phyloP scores from a whole-genome alignment of 1,140 invertebrate species.

The Oncopodura yosiiana region DNA sequence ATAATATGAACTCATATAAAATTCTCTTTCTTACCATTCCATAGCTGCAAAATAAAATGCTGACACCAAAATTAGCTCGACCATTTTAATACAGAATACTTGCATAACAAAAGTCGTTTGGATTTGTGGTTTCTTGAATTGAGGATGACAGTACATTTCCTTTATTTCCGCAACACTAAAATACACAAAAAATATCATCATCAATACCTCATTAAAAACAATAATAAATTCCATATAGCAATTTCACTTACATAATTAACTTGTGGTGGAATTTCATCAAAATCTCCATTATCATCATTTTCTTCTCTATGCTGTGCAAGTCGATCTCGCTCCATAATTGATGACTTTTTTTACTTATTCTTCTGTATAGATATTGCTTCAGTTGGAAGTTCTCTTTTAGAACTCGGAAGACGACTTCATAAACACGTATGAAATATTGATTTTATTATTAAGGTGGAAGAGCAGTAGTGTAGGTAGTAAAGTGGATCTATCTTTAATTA shows the following conservation, averaged over 20 bases:
- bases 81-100: slow-evolving; percentile 15
- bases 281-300: slow-evolving; percentile 8
- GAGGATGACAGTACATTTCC: slow-evolving; percentile 1
- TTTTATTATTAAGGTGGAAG: too few relatives aligned
- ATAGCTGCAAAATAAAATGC: not conserved
- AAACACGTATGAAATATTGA: too few relatives aligned
- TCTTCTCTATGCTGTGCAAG: too few relatives aligned
- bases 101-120: slow-evolving; percentile 13
- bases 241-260: slow-evolving; percentile 18
- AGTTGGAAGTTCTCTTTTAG: too few relatives aligned
- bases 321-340: too few relatives aligned
- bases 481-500: too few relatives aligned
- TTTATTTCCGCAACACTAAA: slow-evolving; percentile 20
- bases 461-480: too few relatives aligned
- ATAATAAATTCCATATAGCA: not conserved
- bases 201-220: not conserved
- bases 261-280: slow-evolving; percentile 10
- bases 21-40: slow-evolving; percentile 6
- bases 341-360: too few relatives aligned
- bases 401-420: too few relatives aligned
- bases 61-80: slow-evolving; percentile 3
- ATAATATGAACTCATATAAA: not conserved
- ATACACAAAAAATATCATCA: not conserved
- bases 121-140: slow-evolving; percentile 8
- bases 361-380: too few relatives aligned